A percentile compares a stretch with the other conserved stretches of the same genome.
phyloP scores from a whole-genome alignment of 1,140 invertebrate species.

The Drosophila gunungcola region DNA sequence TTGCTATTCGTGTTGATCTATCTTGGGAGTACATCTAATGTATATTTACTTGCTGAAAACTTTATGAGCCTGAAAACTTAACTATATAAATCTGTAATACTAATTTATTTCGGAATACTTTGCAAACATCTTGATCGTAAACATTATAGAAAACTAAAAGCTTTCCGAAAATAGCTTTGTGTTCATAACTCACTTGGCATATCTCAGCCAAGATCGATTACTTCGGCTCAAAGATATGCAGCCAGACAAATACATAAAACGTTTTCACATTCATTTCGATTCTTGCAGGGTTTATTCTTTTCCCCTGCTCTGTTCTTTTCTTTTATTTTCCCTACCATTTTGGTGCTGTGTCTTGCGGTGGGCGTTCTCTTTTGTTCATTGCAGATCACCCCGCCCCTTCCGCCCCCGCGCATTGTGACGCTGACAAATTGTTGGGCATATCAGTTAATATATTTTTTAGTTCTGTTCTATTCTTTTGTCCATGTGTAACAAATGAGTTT shows the following conservation, averaged over 20 bases:
- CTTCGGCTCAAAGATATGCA: slow-evolving; percentile 29
- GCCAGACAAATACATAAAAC: slow-evolving; percentile 47
- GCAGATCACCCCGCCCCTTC: slow-evolving; percentile 21
- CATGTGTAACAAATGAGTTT: slow-evolving; percentile 75
- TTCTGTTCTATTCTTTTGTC: slow-evolving; percentile 57
- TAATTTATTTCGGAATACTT: background rate
- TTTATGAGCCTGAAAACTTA: no score
- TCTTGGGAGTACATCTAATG: no score
- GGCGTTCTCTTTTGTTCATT: slow-evolving; percentile 43
- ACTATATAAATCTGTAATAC: no score
- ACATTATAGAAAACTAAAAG: slow-evolving; percentile 18
- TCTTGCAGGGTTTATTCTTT: slow-evolving; percentile 33
- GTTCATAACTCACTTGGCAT: slow-evolving; percentile 33
- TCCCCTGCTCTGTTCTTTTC: slow-evolving; percentile 1
- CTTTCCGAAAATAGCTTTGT: slow-evolving; percentile 28
- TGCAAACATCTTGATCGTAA: background rate
- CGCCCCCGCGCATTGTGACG: slow-evolving; percentile 46
- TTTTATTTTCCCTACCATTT: slow-evolving; percentile 15
- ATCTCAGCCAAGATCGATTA: slow-evolving; percentile 40
- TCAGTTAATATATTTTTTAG: slow-evolving; percentile 35
- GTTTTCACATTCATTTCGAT: slow-evolving; percentile 44
- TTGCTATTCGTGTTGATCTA: no score
- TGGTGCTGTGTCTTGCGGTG: slow-evolving; percentile 28
- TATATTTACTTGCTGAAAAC: no score
- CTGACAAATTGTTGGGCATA: slow-evolving; percentile 82